Base-by-base conservation (phyloP, 2,888 invertebrate species). In the Hesperia comma region DNA sequence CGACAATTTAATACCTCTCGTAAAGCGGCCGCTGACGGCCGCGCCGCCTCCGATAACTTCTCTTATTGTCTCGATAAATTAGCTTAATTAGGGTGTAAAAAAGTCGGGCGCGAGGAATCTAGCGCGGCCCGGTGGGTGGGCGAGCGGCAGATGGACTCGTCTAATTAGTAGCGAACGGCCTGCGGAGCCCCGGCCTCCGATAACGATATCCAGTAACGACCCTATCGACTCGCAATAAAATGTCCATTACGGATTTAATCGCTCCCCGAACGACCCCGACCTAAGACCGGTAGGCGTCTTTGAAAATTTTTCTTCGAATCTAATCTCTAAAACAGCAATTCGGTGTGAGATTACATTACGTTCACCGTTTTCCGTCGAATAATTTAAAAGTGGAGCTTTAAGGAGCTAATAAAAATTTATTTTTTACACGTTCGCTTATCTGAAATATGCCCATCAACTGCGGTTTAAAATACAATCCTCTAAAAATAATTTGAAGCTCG, bases 51-150 rank as follows among this genome's bases (percentile, higher is more conserved):
- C 87, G 84, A 90, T 91, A 87, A 89, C 87, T 90, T 85, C 84
- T 84, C 85, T 87, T 86, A 88, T 89, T 90, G 90, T 90, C 87
- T 85, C 91, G 85, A 91, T 92, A 92, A 92, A 92, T 91, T 91
- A 92, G 86, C 86, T 90, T 92, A 92, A 92, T 92, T 91, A 90
- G 90, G 89, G 91, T 86, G 88, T 89, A 89, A 90, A 90, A 88
- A 87, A 89, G 80, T 80, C 78, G 79, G 78, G 83, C 78, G 82
- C 81, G 83, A 79, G 86, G 90, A 86, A 89, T 88, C 90, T 90
- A 90, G 88, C 81, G 82, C 84, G 81, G 71, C 85, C 75, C 83
- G 74, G 87, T 90, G 91, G 91, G 91, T 90, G 90, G 90, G 75
- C 84, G 71, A 67, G 62, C 71, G 70, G 69, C 68, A 68, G 70